Evolutionary conservation across 2,888 invertebrate genomes (phyloP), one percentile per base, ranked within the genome.

Genomic region (Plebejus argus): DNA sequence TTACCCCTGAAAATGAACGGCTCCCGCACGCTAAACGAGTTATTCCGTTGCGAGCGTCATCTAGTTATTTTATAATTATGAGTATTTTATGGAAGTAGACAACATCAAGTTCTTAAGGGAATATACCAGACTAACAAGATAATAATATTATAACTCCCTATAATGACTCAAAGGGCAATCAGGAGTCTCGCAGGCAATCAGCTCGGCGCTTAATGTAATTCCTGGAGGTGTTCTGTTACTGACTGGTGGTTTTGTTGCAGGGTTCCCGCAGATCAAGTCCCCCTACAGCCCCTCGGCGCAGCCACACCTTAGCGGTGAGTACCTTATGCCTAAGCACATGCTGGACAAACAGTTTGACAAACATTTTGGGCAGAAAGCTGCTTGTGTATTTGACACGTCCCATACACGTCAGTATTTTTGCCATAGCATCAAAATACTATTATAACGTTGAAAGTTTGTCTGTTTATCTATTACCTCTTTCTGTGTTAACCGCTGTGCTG

Each of bases 231-330:
- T 81, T 82, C 82, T 84, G 87, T 87, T 84, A 86, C 88, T 86
- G 86, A 86, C 82, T 81, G 85, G 82, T 83, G 85, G 85, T 84
- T 91, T 89, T 87, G 83, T 87, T 83, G 82, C 95, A 96, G 96
- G 96, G 81, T 95, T 96, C 90, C 95, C 95, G 83, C 96, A 96
- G 87, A 94, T 96, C 87, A 96, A 96, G 91, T 95, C 95, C 70
- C 95, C 95, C 71, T 96, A 96, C 93, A 95, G 95, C 86, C 95
- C 96, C 76, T 84, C 87, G 81, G 93, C 94, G 80, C 95, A 95
- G 85, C 95, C 95, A 78, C 96, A 96, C 85, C 94, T 96, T 84
- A 91, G 95, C 86, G 96, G 96, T 96, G 86, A 94, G 91, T 87
- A 23, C 12, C 12, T 23, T 23, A 61, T 61, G 4, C 8, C 23